Conservation (phyloP, 2,888 invertebrate genomes). For the Lamellibrachia columna region DNA sequence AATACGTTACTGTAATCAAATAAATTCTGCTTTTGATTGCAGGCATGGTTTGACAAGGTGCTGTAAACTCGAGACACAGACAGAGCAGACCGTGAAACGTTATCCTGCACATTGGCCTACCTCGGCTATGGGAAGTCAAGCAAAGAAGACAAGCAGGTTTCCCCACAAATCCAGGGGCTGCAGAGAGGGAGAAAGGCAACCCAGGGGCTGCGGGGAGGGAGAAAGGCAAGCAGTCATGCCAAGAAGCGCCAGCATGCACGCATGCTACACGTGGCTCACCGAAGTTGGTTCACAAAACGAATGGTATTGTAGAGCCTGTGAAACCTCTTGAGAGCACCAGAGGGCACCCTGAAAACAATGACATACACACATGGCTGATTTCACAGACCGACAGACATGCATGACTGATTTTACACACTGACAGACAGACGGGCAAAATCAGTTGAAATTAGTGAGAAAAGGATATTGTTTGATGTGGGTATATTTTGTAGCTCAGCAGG, state of each 20-base stretch:
- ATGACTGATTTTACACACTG: too few species aligned
- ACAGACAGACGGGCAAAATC: too few species aligned
- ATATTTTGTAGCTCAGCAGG: too few species aligned
- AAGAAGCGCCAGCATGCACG: not conserved
- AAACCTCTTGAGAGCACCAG: not conserved
- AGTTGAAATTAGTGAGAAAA: too few species aligned
- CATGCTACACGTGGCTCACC: not conserved
- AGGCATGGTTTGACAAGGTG: too few species aligned
- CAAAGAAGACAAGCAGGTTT: not conserved
- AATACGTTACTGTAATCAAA: too few species aligned
- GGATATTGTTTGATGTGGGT: too few species aligned
- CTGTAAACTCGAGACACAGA: too few species aligned
- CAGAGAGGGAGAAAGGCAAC: not conserved
- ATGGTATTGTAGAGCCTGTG: slow-evolving; percentile 10
- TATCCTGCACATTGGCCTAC: too few species aligned
- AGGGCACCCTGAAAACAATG: not conserved
- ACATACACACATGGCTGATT: not conserved
- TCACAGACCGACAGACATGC: not conserved
- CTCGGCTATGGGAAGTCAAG: too few species aligned
- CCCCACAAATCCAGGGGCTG: not conserved
- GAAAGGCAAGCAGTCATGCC: not conserved
- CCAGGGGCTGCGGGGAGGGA: not conserved
- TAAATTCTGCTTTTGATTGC: too few species aligned
- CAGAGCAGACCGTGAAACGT: too few species aligned
- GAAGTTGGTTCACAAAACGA: not conserved